Base-by-base conservation (phyloP, 2,888 invertebrate genomes). In the Metellina segmentata region DNA sequence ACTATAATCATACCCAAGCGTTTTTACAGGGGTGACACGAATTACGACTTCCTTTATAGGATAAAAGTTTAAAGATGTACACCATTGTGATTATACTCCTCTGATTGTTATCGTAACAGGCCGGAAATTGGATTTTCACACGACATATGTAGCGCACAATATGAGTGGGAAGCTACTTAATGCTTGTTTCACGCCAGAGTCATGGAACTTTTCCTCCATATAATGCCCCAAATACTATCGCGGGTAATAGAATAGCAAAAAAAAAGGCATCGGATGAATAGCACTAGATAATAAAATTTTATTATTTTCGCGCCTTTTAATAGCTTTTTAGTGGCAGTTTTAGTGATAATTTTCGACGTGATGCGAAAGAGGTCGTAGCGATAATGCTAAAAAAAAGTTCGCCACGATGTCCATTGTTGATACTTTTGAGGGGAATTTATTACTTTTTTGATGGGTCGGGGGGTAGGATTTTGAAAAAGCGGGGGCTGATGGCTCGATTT, bases 101-200 rank as follows among this genome's bases (percentile, higher is more conserved):
- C 87, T 81, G 87, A 88, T 88, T 88, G 74, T 79, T 88, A 88
- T 88, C 87, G 72, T 89, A 83, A 83, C 77, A 61, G 83, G 53
- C 71, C 89, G 83, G 89, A 83, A 89, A 89, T 83, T 89, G 78
- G 89, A 83, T 83, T 89, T 89, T 89, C 89, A 77, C 70, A 89
- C 75, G 82, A 75, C 75, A 69, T 77, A 69, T 83, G 72, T 20
- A 74, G 61, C 49, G 53, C n/a, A 69, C 75, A 85, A 34, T 34
- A 89, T 89, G 77, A 83, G 78, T 89, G 53, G 61, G 61, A 20
- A 83, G 52, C 77, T 77, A 83, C 82, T 88, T 88, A 88, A 81
- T 88, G 81, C 81, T 70, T 52, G 87, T 81, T 87, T 72, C 79
- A 53, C 78, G 79, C 70, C 77, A 48, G 51, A 53, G 20, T 52